Evolutionary conservation across 2,113 vertebrate genomes (phyloP).

Genomic region (Lates calcarifer): DNA sequence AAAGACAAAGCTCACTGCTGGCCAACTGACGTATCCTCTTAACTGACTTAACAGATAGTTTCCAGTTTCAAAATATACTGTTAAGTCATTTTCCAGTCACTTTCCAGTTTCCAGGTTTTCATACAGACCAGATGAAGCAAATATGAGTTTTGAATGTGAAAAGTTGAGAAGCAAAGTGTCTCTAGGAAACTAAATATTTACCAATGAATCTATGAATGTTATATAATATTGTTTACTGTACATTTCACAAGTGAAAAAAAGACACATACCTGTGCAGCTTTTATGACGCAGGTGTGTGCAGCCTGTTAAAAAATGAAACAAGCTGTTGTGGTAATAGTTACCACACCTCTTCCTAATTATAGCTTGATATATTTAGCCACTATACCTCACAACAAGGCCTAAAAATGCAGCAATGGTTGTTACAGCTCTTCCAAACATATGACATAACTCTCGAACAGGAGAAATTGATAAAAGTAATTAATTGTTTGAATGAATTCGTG

Average conservation of each 20-base stretch:
- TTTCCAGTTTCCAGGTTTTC: too few relatives aligned
- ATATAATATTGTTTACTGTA: too few relatives aligned
- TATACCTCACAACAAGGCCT: background rate
- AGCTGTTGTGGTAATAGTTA: background rate
- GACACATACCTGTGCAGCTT: too few relatives aligned
- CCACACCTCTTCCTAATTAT: background rate
- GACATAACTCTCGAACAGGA: too few relatives aligned
- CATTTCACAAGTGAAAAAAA: too few relatives aligned
- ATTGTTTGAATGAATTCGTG: background rate
- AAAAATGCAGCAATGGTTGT: background rate
- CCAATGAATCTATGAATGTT: background rate
- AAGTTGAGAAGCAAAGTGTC: background rate
- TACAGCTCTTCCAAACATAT: background rate
- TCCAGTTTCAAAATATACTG: too few relatives aligned
- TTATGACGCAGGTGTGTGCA: too few relatives aligned
- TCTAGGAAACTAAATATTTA: background rate
- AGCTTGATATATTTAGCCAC: too few relatives aligned
- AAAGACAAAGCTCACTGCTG: background rate
- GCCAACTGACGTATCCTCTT: rapidly evolving
- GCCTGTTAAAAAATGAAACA: background rate
- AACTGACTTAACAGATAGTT: background rate
- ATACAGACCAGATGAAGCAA: background rate
- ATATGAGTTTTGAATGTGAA: background rate
- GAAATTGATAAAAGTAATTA: too few relatives aligned
- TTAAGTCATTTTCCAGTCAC: too few relatives aligned